Evolutionary conservation across 2,797 vertebrate species (phyloP).

Genomic region (Coluber constrictor): DNA sequence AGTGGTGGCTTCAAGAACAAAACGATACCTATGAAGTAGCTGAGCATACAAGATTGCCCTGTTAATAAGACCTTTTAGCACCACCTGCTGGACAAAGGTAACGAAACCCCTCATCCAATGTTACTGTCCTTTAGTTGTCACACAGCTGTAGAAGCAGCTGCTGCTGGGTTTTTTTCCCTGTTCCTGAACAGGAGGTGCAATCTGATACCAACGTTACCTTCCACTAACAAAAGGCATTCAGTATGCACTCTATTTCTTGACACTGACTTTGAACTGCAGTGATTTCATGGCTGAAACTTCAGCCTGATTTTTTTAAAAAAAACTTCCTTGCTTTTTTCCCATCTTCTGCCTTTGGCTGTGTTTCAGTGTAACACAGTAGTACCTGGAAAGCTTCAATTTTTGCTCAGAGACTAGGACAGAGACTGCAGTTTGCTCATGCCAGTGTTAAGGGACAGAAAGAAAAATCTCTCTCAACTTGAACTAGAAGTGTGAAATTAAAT

Average conservation of each 20-base stretch:
- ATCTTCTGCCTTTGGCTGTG: background rate
- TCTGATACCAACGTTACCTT: background rate
- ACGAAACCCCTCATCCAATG: background rate
- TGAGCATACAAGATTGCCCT: background rate
- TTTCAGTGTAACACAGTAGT: background rate
- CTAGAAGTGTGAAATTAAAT: background rate
- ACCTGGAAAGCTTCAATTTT: background rate
- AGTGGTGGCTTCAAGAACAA: background rate
- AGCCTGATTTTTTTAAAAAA: background rate
- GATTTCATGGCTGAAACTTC: background rate
- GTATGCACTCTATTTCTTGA: background rate
- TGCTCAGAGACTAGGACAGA: background rate
- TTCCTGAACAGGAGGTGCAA: background rate
- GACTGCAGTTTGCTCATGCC: background rate
- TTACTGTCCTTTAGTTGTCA: background rate
- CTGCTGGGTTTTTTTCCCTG: background rate
- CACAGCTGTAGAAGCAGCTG: background rate
- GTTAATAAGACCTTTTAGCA: background rate
- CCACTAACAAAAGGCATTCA: background rate
- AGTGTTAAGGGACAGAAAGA: background rate
- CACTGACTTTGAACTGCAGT: background rate
- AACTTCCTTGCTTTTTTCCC: background rate
- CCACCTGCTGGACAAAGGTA: conserved; percentile 7
- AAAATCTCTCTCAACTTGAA: background rate
- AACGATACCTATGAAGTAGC: background rate